Conservation (phyloP, 2,797 vertebrate species). For the Anabas testudineus region DNA sequence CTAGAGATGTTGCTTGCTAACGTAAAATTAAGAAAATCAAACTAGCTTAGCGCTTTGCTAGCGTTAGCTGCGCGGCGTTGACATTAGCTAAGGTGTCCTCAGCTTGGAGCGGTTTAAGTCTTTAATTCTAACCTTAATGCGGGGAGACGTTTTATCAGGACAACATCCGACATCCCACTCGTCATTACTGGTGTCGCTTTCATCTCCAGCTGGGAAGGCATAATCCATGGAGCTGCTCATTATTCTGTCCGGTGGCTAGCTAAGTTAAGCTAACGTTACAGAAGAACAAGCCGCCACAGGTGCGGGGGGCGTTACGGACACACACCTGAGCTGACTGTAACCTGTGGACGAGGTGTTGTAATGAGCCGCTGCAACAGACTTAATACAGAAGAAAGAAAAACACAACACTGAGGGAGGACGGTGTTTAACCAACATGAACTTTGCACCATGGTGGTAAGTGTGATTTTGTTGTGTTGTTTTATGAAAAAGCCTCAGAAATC, state of each 20-base stretch:
- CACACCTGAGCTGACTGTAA: no score
- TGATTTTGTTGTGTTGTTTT: no score
- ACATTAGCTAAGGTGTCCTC: no score
- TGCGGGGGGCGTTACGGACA: no score
- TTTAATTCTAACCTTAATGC: slow-evolving; percentile 50
- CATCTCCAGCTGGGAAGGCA: slow-evolving; percentile 79
- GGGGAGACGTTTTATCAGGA: not conserved
- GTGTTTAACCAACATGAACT: no score
- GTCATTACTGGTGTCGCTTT: slow-evolving; percentile 78
- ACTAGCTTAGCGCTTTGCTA: no score
- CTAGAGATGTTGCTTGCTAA: no score
- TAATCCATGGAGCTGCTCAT: slow-evolving; percentile 32
- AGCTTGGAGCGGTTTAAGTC: no score
- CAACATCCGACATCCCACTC: slow-evolving; percentile 74
- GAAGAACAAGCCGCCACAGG: not conserved
- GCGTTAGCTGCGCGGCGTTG: no score
- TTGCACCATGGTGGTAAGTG: not conserved
- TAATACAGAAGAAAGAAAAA: not conserved
- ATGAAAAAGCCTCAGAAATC: no score
- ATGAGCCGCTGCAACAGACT: no score
- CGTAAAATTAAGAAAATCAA: no score
- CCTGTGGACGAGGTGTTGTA: not conserved
- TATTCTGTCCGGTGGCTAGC: not conserved
- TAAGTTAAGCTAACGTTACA: not conserved
- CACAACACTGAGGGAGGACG: not conserved